Conservation (phyloP, 2,888 invertebrate species). For the Sepioteuthis lessoniana region DNA sequence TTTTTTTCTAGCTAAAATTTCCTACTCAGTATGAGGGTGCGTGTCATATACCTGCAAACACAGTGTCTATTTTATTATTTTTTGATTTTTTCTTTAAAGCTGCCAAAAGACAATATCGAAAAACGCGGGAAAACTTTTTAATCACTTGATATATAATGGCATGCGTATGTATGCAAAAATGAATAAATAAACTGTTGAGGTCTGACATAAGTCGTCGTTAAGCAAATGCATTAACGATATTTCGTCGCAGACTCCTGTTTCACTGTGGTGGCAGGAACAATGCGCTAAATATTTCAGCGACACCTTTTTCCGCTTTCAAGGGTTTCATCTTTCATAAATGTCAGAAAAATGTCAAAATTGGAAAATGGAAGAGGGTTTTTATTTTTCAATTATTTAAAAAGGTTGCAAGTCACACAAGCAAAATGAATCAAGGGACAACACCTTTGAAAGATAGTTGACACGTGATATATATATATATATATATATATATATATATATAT, state of each 20-base stretch:
- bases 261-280: too few relatives aligned
- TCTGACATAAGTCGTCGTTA: background rate
- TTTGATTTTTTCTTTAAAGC: too few relatives aligned
- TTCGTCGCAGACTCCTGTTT: background rate
- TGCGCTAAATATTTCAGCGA: slow-evolving; percentile 17
- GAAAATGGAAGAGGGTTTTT: slow-evolving; percentile 9
- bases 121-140: background rate
- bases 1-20: too few relatives aligned
- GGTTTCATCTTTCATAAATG: slow-evolving; percentile 33
- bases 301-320: background rate
- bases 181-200: background rate
- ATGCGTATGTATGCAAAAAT: too few relatives aligned
- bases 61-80: too few relatives aligned
- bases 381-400: slow-evolving; percentile 8
- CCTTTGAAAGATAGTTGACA: background rate
- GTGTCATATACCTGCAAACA: too few relatives aligned
- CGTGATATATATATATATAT: background rate
- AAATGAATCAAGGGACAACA: background rate
- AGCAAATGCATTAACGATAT: background rate
- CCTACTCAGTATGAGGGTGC: too few relatives aligned
- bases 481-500: background rate
- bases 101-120: too few relatives aligned
- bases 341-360: slow-evolving; percentile 7
- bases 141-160: background rate
- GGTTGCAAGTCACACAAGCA: background rate